Conservation (phyloP, 2,888 invertebrate genomes). For the Ormyrus labotus region DNA sequence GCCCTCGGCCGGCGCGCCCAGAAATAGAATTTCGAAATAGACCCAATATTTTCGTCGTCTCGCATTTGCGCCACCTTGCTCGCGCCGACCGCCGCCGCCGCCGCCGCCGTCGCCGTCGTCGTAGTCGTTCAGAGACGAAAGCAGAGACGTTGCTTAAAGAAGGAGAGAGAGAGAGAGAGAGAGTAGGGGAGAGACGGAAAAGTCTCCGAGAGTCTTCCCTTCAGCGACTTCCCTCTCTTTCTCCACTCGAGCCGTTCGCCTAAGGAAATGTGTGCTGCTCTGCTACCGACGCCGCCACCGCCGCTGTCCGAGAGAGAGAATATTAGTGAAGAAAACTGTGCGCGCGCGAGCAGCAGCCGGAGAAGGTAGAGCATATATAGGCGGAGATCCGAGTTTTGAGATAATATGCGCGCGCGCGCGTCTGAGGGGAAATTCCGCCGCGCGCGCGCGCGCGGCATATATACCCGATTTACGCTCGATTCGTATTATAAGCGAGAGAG, state of each 20-base stretch:
- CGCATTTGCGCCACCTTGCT: constrained; percentile 73
- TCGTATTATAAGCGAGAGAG: neutral
- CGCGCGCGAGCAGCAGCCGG: neutral
- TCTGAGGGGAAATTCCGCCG: constrained; percentile 32
- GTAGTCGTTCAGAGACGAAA: constrained; percentile 50
- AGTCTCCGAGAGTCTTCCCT: constrained; percentile 46
- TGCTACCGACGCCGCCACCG: neutral
- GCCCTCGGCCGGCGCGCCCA: constrained; percentile 71
- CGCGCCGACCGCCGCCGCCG: constrained; percentile 10
- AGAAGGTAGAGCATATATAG: constrained; percentile 5
- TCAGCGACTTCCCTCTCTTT: neutral
- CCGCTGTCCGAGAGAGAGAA: constrained; percentile 41
- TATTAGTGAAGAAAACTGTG: constrained; percentile 32
- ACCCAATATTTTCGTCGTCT: constrained; percentile 76
- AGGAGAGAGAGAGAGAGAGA: constrained; percentile 25
- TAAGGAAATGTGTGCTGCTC: constrained; percentile 13
- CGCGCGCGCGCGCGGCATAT: too few relatives aligned
- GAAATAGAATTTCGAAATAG: constrained; percentile 76
- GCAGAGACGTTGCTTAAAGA: constrained; percentile 45
- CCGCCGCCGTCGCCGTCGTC: constrained; percentile 15
- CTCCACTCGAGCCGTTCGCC: neutral
- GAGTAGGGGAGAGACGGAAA: constrained; percentile 36
- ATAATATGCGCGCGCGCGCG: constrained; percentile 45
- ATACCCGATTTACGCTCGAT: constrained; percentile 22
- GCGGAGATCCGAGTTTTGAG: constrained; percentile 45